Evolutionary conservation across 2,113 vertebrate genomes (phyloP).

Genomic region (Canis aureus): DNA sequence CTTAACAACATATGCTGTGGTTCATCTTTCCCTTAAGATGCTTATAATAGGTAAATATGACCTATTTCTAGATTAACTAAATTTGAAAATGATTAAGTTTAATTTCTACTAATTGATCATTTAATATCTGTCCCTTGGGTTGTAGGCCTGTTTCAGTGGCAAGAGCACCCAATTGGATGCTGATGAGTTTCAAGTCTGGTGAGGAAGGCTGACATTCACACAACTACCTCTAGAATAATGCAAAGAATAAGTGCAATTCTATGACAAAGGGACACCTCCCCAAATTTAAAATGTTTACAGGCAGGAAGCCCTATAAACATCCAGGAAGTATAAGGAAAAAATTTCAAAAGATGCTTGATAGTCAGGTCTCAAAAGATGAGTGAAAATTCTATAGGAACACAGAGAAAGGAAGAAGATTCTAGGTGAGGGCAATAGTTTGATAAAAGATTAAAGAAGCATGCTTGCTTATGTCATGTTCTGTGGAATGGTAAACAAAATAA

Average conservation of each 20-base stretch:
- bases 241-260: not conserved
- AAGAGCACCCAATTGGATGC: not conserved
- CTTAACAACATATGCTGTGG: not conserved
- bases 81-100: not conserved
- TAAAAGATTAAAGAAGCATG: not conserved
- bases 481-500: not conserved
- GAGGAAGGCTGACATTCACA: not conserved
- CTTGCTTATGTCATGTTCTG: rapidly evolving
- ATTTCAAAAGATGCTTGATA: not conserved
- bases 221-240: not conserved
- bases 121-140: not conserved
- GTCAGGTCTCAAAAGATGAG: not conserved
- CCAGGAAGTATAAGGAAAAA: not conserved
- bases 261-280: not conserved
- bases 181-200: not conserved
- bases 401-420: not conserved
- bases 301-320: not conserved
- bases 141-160: not conserved
- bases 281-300: not conserved
- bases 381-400: not conserved
- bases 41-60: not conserved
- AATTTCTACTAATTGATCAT: not conserved
- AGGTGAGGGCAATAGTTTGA: not conserved
- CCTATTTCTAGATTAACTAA: not conserved
- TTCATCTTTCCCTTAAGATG: not conserved